Percentiles rank a stretch among this genome's conserved stretches.
Conservation (phyloP, 2,113 vertebrate species). For the Oenanthe oenanthe region DNA sequence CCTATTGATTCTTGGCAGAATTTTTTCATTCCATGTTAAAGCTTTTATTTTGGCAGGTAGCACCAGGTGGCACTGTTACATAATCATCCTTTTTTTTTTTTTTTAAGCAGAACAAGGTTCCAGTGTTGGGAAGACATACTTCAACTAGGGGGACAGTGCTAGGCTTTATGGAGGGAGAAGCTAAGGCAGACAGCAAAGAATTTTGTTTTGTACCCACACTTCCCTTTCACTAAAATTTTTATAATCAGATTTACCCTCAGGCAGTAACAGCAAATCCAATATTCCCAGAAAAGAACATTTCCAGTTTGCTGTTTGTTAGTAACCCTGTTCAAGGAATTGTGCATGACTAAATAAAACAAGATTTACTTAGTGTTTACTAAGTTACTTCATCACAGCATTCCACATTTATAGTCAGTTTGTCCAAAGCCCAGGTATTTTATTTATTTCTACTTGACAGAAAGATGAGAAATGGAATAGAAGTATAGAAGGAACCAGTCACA, state of each 20-base stretch:
- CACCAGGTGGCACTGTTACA: slow-evolving; percentile 70
- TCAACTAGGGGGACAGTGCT: rapidly evolving
- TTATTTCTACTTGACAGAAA: background rate
- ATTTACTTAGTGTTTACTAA: background rate
- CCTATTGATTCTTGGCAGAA: background rate
- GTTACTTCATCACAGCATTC: background rate
- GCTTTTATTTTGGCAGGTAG: slow-evolving; percentile 41
- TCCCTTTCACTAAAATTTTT: background rate
- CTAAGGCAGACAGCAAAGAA: background rate
- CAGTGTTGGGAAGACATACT: background rate
- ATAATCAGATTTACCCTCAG: background rate
- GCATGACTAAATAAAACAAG: background rate
- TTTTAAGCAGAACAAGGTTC: background rate
- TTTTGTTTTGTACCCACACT: background rate
- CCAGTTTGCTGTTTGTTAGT: background rate
- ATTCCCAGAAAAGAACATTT: background rate
- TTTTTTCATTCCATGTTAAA: background rate
- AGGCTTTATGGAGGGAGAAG: background rate
- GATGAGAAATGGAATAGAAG: background rate
- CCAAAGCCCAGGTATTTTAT: background rate
- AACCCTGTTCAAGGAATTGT: background rate
- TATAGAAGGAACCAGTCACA: background rate
- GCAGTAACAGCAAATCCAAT: background rate
- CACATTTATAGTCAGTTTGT: background rate
- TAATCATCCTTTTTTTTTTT: background rate